phyloP scores from a whole-genome alignment of 2,888 invertebrate species.

The Agonum fuliginosum region DNA sequence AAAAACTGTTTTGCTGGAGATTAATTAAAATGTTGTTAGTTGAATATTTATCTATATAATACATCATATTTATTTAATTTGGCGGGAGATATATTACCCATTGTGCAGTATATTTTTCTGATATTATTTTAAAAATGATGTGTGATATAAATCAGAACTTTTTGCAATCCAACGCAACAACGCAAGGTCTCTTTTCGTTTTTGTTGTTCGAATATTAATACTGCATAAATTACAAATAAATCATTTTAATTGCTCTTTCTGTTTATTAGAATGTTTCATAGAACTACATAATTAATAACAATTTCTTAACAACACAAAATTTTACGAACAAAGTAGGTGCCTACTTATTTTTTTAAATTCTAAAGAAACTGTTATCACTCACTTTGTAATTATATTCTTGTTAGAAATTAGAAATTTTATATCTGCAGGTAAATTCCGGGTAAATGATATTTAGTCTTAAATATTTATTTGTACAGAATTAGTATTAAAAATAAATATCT shows the following conservation, averaged over 20 bases:
- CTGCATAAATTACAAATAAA: conserved; percentile 23
- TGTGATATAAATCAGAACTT: conserved; percentile 7
- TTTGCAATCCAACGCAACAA: conserved; percentile 13
- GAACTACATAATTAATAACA: conserved; percentile 5
- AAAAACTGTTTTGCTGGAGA: conserved; percentile 41
- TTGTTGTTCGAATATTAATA: not conserved
- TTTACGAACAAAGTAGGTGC: too few relatives aligned
- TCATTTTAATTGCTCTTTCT: conserved; percentile 23
- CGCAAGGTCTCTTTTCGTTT: conserved; percentile 16
- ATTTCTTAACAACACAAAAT: too few relatives aligned
- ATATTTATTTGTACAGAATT: too few relatives aligned
- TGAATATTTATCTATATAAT: conserved; percentile 35
- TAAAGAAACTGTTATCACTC: too few relatives aligned
- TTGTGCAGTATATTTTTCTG: conserved; percentile 28
- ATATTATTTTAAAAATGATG: conserved; percentile 6
- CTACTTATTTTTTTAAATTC: too few relatives aligned
- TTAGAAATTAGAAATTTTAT: too few relatives aligned
- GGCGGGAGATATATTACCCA: conserved; percentile 5
- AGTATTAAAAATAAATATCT: too few relatives aligned
- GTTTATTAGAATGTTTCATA: not conserved
- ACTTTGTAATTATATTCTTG: too few relatives aligned
- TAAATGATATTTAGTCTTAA: too few relatives aligned
- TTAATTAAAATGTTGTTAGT: conserved; percentile 43
- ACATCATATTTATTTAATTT: conserved; percentile 39
- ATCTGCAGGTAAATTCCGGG: too few relatives aligned